Conservation (phyloP, 2,797 vertebrate species). For the Vespertilio murinus region DNA sequence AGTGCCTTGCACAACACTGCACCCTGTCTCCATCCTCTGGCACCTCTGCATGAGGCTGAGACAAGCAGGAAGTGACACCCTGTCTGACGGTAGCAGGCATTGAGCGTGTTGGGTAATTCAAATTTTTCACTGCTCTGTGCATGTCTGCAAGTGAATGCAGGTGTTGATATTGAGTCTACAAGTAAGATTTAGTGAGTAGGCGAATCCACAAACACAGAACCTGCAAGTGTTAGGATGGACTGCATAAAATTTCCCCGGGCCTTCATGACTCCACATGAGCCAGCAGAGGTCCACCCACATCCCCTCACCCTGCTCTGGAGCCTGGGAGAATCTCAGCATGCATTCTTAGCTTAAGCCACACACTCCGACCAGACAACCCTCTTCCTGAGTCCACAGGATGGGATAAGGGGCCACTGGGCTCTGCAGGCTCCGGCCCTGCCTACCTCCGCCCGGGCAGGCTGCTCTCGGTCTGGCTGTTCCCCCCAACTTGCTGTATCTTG, state of each 20-base stretch:
- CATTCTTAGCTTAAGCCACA: no score
- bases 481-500: constrained; percentile 94
- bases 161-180: background rate
- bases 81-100: background rate
- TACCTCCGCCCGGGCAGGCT: constrained; percentile 93
- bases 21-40: accelerated
- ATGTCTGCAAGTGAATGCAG: background rate
- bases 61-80: accelerated
- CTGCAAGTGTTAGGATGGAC: background rate
- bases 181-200: background rate
- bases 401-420: no score
- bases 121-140: accelerated
- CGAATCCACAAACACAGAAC: background rate
- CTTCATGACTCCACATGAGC: accelerated
- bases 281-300: background rate
- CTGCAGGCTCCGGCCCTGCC: background rate
- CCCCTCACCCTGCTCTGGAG: background rate
- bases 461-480: constrained; percentile 92
- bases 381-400: background rate
- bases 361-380: background rate
- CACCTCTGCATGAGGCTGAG: background rate
- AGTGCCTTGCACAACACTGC: background rate
- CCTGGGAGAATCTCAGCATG: background rate
- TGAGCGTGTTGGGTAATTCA: background rate
- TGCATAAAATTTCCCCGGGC: background rate